Base-by-base conservation (phyloP, 2,888 invertebrate species). In the Eristalis tenax region DNA sequence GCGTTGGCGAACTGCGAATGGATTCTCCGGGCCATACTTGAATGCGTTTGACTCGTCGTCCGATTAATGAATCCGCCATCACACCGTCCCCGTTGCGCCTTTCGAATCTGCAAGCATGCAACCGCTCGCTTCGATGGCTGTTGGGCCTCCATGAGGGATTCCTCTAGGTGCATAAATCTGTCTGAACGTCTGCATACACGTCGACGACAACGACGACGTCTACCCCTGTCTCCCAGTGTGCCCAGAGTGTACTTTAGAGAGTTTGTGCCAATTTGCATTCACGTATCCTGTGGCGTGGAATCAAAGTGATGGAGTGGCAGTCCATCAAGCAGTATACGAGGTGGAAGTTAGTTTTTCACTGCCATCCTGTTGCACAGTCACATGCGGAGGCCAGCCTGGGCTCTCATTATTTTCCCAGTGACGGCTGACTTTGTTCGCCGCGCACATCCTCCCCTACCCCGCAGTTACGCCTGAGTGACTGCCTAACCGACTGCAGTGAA, bases 261-360 rank as follows among this genome's bases (percentile, higher is more conserved):
- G 85, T 77, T 81, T 85, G 73, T 83, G 86, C 86, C 86, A 86
- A 83, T 86, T 86, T 86, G 86, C 83, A 86, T 86, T 70, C 78
- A 86, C 75, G 78, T 86, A 79, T 86, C 83, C 83, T 86, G 83
- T 83, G 86, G 83, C 61, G 70, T 86, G 83, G 83, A 76, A 82
- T 79, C 83, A 79, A 80, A 74, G 83, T 83, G 87, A 87, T 87
- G 63, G 83, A 87, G 87, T 83, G 83, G 79, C 83, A 80, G 87
- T 87, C 87, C 87, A 80, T 87, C 87, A 87, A 80, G 74, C 35
- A 59, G 61, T 75, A 64, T 64, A 79, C 70, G 61, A 71, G 50
- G 70, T 79, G 79, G 78, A 82, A 74, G 83, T 78, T 75, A 71
- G 79, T 79, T 87, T 87, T 80, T 57, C 79, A 87, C 50, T 80